Conservation (phyloP, 2,113 vertebrate genomes). For the Aleadryas rufinucha region DNA sequence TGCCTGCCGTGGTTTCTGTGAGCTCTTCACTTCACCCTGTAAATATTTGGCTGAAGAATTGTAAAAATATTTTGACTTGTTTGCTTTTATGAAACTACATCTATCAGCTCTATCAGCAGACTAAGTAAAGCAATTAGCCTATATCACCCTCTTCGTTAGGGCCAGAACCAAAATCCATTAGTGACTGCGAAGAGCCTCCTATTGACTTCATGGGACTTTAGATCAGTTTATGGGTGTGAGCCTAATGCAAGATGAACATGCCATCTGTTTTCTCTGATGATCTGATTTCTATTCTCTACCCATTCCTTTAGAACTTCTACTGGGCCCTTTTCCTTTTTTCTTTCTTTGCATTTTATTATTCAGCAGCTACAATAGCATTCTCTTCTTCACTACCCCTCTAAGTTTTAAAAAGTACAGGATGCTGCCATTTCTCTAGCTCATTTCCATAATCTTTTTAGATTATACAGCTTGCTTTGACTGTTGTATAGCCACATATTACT, state of each 20-base stretch:
- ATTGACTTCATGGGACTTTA: neutral
- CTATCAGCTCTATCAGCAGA: neutral
- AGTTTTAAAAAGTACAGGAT: neutral
- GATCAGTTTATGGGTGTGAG: neutral
- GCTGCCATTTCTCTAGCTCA: neutral
- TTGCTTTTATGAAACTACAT: neutral
- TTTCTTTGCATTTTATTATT: neutral
- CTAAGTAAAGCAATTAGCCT: neutral
- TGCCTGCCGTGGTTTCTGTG: neutral
- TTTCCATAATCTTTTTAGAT: neutral
- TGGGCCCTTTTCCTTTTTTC: neutral
- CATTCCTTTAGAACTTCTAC: neutral
- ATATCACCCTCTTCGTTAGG: neutral
- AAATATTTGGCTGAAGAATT: neutral
- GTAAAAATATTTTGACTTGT: neutral
- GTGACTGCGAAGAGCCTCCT: neutral
- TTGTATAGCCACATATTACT: neutral
- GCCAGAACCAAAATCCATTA: conserved; percentile 21
- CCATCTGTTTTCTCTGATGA: neutral
- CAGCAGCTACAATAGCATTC: neutral
- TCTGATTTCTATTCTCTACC: neutral
- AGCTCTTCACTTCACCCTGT: neutral
- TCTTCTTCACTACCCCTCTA: neutral
- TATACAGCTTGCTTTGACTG: neutral
- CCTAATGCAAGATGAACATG: neutral